phyloP scores from a whole-genome alignment of 1,140 invertebrate species.

The Drosophila sechellia region DNA sequence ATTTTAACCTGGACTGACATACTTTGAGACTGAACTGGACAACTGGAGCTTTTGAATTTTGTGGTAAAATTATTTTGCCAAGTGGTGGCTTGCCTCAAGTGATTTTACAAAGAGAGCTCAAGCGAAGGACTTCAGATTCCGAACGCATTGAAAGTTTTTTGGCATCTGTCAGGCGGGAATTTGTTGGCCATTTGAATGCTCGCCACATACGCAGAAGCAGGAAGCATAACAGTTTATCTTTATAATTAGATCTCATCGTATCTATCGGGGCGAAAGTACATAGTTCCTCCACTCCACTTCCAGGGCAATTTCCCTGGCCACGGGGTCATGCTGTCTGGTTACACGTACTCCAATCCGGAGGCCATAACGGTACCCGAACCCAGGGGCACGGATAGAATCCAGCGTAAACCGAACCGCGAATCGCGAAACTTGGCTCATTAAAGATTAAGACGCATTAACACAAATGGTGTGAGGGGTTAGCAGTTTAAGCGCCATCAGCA shows the following conservation, averaged over 20 bases:
- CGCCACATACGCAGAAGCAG: constrained; percentile 42
- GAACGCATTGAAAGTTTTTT: constrained; percentile 33
- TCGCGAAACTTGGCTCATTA: constrained; percentile 78
- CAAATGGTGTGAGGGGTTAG: constrained; percentile 54
- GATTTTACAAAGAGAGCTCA: constrained; percentile 16
- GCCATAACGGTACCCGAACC: constrained; percentile 14
- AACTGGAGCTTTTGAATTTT: neutral
- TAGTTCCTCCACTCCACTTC: constrained; percentile 56
- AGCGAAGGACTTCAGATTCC: constrained; percentile 15
- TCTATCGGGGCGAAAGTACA: constrained; percentile 41
- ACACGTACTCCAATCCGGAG: constrained; percentile 41
- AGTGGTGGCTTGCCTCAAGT: constrained; percentile 1
- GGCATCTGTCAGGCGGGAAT: constrained; percentile 24
- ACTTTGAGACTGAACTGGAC: too few species aligned
- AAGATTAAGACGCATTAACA: constrained; percentile 82
- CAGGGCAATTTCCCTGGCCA: constrained; percentile 15
- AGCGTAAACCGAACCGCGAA: constrained; percentile 53
- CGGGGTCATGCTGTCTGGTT: constrained; percentile 39
- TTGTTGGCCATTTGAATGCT: constrained; percentile 56
- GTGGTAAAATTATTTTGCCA: neutral
- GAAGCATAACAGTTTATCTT: constrained; percentile 67
- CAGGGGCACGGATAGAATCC: constrained; percentile 10
- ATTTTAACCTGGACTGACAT: too few species aligned
- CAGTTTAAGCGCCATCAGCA: constrained; percentile 73
- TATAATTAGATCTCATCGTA: constrained; percentile 70